Percentiles rank a stretch among this genome's conserved stretches.
These are phyloP conservation scores for Rutilus rutilus DNA, from an alignment of 2,113 vertebrate species.

Conservation along the genomic window DNA sequence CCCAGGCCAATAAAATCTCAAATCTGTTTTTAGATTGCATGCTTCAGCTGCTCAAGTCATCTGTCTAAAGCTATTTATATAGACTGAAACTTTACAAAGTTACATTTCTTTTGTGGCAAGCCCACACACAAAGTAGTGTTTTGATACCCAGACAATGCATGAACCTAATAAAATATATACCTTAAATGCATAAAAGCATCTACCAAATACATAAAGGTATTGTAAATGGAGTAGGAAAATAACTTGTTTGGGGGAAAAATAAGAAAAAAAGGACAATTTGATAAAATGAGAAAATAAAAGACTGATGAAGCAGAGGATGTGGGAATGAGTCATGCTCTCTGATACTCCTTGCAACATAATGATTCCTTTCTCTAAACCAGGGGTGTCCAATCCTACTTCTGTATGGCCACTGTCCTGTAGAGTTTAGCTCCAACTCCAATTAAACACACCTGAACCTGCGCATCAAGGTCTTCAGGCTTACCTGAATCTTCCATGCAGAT, in stretches of 20 bases:
- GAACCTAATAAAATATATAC: neutral
- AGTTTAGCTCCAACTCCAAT: neutral
- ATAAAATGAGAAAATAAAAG: neutral
- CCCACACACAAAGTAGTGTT: neutral
- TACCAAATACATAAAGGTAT: constrained; percentile 2
- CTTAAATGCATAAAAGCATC: neutral
- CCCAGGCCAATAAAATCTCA: constrained; percentile 32
- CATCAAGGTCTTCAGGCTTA: neutral
- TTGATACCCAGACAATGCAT: neutral
- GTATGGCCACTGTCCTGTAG: neutral
- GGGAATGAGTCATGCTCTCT: constrained; percentile 34
- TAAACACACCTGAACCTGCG: neutral
- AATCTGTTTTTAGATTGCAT: constrained; percentile 49
- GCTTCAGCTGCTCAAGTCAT: constrained; percentile 50
- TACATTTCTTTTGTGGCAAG: constrained; percentile 22
- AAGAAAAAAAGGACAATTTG: neutral
- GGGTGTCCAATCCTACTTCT: neutral
- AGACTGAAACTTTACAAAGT: constrained; percentile 42
- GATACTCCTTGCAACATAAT: constrained; percentile 7
- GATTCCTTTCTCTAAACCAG: constrained; percentile 6
- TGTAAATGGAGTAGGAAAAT: neutral
- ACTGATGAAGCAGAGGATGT: neutral
- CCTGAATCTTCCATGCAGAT: neutral
- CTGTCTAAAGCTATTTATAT: constrained; percentile 48
- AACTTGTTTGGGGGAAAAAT: neutral